Base-by-base conservation (phyloP, 2,113 vertebrate species). In the Rhegmatorhina hoffmannsi region DNA sequence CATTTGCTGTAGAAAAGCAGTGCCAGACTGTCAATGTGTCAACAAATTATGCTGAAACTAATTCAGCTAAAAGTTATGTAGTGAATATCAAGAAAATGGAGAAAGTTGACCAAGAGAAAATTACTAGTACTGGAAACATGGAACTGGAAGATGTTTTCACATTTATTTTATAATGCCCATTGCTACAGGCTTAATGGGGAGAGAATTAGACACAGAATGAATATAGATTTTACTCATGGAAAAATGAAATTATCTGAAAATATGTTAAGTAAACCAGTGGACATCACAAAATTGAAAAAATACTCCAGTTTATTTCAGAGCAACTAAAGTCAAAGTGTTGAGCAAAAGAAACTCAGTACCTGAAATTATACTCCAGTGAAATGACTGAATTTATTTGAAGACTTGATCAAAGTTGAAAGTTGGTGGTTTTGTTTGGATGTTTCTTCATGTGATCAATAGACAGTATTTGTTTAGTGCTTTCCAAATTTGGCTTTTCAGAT, bases 1-100 rank as follows among this genome's bases (percentile, higher is more conserved):
- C 26, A 40, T 83, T 68, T 95, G 8, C 33, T 89, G 8, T 72
- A 68, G 86, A 72, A 94, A 60, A 89, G 44, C 25, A 91, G n/a
- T 87, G 56, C 49, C 47, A 90, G 60, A 20, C 60, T 95, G 43
- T 86, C 72, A 87, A 17, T 29, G 13, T 53, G n/a, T 70, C 87
- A 91, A 69, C 60, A 94, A 82, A 91, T 84, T 79, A 33, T 62
- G 29, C 24, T 84, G 73, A 91, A 94, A 60, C 26, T 49, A 95
- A 84, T 89, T 89, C 84, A 82, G 26, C 62, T 67, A 18, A 31
- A 88, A 88, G 46, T 34, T 26, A 21, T 92, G 19, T 62, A 59
- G 13, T 90, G 31, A 84, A 74, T 82, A 67, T 34, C 38, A 88
- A 29, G 4, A 6, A n/a, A 73, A 59, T 23, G 66, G 17, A 84